These are phyloP conservation scores for Caenorhabditis doughertyi DNA, from an alignment of 2,888 invertebrate species.

Conservation along the genomic window DNA sequence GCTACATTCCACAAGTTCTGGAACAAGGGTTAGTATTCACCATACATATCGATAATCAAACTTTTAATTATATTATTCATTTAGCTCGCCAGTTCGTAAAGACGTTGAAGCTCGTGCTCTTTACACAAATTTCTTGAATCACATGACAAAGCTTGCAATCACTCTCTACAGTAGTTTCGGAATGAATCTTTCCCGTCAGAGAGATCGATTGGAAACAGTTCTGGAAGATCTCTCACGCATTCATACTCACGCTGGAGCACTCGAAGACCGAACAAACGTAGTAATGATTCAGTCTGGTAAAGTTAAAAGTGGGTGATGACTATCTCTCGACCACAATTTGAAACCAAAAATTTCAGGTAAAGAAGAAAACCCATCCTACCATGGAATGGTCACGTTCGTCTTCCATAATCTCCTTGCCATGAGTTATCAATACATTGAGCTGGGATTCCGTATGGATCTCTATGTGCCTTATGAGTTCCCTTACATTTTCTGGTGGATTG, in stretches of 20 bases:
- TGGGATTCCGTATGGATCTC: constrained; percentile 95
- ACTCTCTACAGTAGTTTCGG: constrained; percentile 83
- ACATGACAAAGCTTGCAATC: constrained; percentile 23
- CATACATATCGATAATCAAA: not conserved
- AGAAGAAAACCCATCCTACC: constrained; percentile 25
- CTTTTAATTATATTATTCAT: constrained; percentile 3
- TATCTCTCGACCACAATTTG: not conserved
- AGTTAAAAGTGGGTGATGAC: not conserved
- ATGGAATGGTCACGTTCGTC: constrained; percentile 88
- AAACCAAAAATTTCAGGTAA: constrained; percentile 15
- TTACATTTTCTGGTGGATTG: constrained; percentile 90
- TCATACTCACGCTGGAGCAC: constrained; percentile 89
- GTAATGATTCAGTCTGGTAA: constrained; percentile 2
- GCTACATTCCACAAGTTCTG: constrained; percentile 51
- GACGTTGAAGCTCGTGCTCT: constrained; percentile 11
- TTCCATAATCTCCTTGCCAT: constrained; percentile 93
- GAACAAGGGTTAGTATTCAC: constrained; percentile 21
- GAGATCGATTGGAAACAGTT: constrained; percentile 93
- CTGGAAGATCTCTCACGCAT: constrained; percentile 93
- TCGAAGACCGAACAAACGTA: constrained; percentile 56
- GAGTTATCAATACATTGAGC: constrained; percentile 94
- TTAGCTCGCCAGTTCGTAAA: constrained; percentile 26
- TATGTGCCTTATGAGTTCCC: constrained; percentile 97
- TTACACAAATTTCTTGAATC: constrained; percentile 12
- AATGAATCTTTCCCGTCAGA: constrained; percentile 94